These are phyloP conservation scores for Leiothrix lutea DNA, from an alignment of 2,113 vertebrate genomes.

Conservation along the genomic window DNA sequence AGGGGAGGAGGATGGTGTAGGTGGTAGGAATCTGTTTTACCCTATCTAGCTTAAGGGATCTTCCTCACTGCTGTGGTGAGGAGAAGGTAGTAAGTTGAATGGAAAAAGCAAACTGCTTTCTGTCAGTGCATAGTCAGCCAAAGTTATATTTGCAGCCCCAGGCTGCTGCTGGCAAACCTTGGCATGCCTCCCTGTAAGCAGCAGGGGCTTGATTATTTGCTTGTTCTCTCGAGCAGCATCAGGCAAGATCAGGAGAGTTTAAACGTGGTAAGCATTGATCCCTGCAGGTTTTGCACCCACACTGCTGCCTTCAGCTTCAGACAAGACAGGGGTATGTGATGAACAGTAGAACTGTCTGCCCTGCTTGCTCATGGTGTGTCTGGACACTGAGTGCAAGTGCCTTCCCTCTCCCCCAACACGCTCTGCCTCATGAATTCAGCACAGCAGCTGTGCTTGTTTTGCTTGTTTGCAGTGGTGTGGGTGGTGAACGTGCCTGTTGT, in stretches of 20 bases:
- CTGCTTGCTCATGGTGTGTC: neutral
- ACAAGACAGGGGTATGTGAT: neutral
- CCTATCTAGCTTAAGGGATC: neutral
- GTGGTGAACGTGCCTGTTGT: accelerated
- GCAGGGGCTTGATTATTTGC: neutral
- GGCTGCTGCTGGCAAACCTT: neutral
- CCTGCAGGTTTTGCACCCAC: neutral
- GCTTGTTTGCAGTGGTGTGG: neutral
- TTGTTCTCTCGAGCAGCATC: neutral
- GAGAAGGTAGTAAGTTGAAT: neutral
- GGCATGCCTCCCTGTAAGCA: neutral
- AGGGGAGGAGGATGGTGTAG: neutral
- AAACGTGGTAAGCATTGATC: neutral
- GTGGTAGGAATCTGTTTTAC: neutral
- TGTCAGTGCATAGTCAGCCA: neutral
- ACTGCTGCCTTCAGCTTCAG: neutral
- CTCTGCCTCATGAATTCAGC: accelerated
- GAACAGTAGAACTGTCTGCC: neutral
- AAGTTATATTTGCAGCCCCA: neutral
- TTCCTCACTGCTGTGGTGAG: neutral
- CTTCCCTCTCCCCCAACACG: neutral
- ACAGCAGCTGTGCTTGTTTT: neutral
- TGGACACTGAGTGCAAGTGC: neutral
- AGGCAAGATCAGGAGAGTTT: neutral
- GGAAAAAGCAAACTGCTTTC: neutral